Percentiles rank a stretch among this genome's conserved stretches.
Conservation (phyloP, 2,113 vertebrate genomes). For the Channa argus region DNA sequence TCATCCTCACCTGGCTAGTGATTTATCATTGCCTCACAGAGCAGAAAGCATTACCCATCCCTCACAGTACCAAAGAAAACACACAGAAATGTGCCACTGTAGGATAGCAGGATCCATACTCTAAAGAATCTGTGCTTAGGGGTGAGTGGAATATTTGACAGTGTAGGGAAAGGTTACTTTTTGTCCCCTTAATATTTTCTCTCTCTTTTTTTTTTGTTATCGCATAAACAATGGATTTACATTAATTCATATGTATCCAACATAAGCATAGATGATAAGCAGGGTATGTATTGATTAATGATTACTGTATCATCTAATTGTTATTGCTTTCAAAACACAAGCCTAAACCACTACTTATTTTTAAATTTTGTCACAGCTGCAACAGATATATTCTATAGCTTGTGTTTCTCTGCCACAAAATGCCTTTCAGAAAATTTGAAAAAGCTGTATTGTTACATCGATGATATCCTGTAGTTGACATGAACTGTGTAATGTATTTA, state of each 20-base stretch:
- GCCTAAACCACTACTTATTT: too few species aligned
- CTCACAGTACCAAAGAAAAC: conserved; percentile 60
- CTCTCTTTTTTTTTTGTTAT: too few species aligned
- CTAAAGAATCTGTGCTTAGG: conserved; percentile 7
- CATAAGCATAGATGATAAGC: too few species aligned
- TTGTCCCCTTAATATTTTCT: not conserved
- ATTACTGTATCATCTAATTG: too few species aligned
- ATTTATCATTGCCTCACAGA: conserved; percentile 76
- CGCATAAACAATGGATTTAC: too few species aligned
- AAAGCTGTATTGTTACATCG: not conserved
- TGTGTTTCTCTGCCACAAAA: conserved; percentile 3
- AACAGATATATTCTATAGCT: not conserved
- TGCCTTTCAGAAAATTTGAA: not conserved
- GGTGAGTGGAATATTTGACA: not conserved
- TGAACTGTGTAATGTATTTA: conserved; percentile 7
- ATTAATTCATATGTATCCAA: too few species aligned
- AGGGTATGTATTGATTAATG: too few species aligned
- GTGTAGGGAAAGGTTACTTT: not conserved
- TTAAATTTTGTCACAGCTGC: not conserved
- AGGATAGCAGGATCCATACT: conserved; percentile 24
- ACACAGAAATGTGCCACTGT: conserved; percentile 47
- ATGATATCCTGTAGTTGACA: conserved; percentile 17
- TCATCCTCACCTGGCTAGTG: conserved; percentile 75
- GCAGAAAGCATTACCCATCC: conserved; percentile 63
- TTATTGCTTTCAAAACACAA: too few species aligned